Evolutionary conservation across 2,797 vertebrate species (phyloP).

Genomic region (Tarsius wallacei): DNA sequence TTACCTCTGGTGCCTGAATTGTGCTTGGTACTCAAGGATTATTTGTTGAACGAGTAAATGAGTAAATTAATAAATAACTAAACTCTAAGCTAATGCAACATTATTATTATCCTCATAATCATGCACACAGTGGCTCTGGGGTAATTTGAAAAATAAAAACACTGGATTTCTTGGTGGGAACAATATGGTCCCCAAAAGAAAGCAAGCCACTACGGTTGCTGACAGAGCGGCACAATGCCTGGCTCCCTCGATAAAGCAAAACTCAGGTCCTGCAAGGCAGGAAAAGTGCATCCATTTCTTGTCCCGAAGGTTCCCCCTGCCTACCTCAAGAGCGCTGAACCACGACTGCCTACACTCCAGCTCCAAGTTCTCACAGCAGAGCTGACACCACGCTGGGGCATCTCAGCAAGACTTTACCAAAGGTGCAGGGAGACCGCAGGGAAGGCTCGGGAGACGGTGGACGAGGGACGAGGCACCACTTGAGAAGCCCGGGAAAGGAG

Average conservation of each 20-base stretch:
- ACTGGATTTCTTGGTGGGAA: not conserved
- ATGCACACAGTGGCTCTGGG: not conserved
- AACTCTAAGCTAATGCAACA: not conserved
- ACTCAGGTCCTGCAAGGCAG: not conserved
- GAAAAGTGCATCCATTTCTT: not conserved
- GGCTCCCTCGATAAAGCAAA: not conserved
- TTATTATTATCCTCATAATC: not conserved
- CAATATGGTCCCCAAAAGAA: not conserved
- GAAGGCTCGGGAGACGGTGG: not conserved
- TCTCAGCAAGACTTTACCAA: not conserved
- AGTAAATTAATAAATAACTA: not conserved
- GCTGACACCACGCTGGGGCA: not conserved
- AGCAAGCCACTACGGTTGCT: not conserved
- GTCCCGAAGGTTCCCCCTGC: not conserved
- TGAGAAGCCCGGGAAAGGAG: not conserved
- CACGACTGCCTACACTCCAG: not conserved
- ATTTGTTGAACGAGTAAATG: slow-evolving; percentile 2
- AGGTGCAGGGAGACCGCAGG: not conserved
- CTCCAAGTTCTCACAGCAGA: not conserved
- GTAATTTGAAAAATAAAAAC: not conserved
- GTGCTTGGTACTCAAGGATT: not conserved
- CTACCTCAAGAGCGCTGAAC: not conserved
- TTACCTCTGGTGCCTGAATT: not conserved
- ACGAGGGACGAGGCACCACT: not conserved
- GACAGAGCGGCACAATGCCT: not conserved